phyloP scores from a whole-genome alignment of 2,888 invertebrate species.

The Epirrita christyi region DNA sequence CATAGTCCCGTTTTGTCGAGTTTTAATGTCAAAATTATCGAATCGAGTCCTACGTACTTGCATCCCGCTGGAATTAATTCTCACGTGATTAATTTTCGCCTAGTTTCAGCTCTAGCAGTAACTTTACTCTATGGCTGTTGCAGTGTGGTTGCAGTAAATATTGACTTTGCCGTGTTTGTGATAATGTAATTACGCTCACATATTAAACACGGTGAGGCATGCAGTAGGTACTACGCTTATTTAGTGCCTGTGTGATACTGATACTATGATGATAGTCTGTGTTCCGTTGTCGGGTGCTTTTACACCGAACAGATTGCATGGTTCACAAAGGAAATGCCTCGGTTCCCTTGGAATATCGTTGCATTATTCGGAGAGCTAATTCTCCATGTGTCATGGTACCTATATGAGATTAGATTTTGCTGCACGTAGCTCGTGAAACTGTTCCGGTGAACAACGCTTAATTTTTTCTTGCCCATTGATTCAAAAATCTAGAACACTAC shows the following conservation, averaged over 20 bases:
- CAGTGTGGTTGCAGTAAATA: slow-evolving; percentile 4
- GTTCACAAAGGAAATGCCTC: slow-evolving; percentile 19
- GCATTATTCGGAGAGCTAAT: slow-evolving; percentile 1
- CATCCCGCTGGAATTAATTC: too few relatives aligned
- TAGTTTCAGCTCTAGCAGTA: not conserved
- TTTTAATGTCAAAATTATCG: too few relatives aligned
- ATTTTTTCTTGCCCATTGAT: too few relatives aligned
- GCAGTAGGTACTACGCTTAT: slow-evolving; percentile 9
- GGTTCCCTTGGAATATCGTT: not conserved
- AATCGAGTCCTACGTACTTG: too few relatives aligned
- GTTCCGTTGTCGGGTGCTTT: slow-evolving; percentile 1
- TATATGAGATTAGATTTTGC: too few relatives aligned
- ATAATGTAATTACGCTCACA: slow-evolving; percentile 12
- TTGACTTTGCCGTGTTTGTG: slow-evolving; percentile 9
- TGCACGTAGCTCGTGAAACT: too few relatives aligned
- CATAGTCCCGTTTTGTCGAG: too few relatives aligned
- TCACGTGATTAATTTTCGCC: not conserved
- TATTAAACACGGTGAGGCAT: not conserved
- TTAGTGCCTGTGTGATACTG: not conserved
- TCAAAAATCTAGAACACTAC: too few relatives aligned
- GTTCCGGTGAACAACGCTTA: too few relatives aligned
- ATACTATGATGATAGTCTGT: not conserved
- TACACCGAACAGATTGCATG: slow-evolving; percentile 2
- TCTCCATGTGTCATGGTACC: not conserved
- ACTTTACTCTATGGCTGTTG: not conserved